Percentiles rank a stretch among this genome's conserved stretches.
phyloP scores from a whole-genome alignment of 2,797 vertebrate genomes.

The Myioborus miniatus region DNA sequence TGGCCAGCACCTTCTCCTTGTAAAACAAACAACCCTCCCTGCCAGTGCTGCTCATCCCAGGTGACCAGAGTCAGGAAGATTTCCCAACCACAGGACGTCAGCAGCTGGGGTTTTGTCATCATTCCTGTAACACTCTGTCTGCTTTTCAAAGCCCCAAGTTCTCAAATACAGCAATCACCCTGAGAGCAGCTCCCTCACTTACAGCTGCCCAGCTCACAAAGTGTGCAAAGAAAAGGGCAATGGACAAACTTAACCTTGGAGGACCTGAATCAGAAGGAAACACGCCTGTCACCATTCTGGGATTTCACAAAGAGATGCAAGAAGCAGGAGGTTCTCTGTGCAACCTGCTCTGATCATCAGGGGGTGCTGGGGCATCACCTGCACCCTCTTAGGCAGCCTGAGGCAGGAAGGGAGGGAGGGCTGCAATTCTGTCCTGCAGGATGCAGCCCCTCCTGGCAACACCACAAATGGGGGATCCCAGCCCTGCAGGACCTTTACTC shows the following conservation, averaged over 20 bases:
- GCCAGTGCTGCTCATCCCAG: background rate
- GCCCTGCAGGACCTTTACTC: background rate
- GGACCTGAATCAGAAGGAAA: background rate
- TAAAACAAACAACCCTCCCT: background rate
- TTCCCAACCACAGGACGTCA: background rate
- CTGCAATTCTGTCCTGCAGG: background rate
- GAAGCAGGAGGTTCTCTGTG: background rate
- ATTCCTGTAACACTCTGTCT: background rate
- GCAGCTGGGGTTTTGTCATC: background rate
- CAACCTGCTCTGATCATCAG: background rate
- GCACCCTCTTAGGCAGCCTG: rapidly evolving
- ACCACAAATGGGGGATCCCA: background rate
- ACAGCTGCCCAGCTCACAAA: background rate
- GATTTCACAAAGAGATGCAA: background rate
- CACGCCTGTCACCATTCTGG: rapidly evolving
- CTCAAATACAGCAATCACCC: background rate
- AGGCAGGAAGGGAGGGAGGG: background rate
- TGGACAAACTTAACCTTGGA: background rate
- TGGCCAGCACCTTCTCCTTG: background rate
- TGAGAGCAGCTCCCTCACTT: background rate
- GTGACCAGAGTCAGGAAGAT: background rate
- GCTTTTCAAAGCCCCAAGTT: background rate
- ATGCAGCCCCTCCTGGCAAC: background rate
- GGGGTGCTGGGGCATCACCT: background rate
- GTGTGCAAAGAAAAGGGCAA: background rate